phyloP scores from a whole-genome alignment of 2,888 invertebrate genomes.

The Caenorhabditis sp. region DNA sequence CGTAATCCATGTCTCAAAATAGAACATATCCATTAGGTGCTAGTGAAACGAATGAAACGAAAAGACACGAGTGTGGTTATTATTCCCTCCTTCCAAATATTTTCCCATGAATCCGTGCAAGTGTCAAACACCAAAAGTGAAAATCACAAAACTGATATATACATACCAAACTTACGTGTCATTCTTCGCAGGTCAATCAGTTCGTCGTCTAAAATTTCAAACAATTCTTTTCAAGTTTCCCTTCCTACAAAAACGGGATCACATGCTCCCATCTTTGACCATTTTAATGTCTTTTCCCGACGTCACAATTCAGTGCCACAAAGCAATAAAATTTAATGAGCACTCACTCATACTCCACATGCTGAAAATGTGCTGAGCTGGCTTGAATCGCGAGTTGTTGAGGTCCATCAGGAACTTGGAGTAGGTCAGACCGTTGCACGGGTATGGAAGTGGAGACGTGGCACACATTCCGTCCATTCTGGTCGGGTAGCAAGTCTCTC shows the following conservation, averaged over 20 bases:
- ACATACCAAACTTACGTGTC: constrained; percentile 51
- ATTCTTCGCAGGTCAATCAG: constrained; percentile 61
- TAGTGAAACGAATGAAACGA: constrained; percentile 8
- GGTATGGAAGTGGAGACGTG: constrained; percentile 43
- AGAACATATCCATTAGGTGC: not conserved
- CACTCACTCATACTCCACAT: constrained; percentile 68
- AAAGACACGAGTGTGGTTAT: constrained; percentile 11
- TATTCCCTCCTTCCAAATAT: not conserved
- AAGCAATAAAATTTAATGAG: constrained; percentile 20
- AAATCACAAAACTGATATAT: constrained; percentile 24
- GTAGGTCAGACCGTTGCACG: constrained; percentile 64
- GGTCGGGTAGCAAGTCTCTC: constrained; percentile 50
- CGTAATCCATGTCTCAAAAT: constrained; percentile 1
- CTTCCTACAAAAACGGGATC: not conserved
- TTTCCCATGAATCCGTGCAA: constrained; percentile 35
- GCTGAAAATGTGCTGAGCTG: constrained; percentile 67
- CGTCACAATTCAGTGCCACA: constrained; percentile 9
- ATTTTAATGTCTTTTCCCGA: constrained; percentile 16
- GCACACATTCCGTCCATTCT: constrained; percentile 60
- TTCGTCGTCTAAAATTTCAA: constrained; percentile 55
- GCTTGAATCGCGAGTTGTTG: constrained; percentile 48
- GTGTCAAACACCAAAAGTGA: constrained; percentile 23
- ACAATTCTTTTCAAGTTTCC: not conserved
- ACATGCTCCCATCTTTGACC: constrained; percentile 34
- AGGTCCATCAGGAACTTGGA: constrained; percentile 65